A percentile compares a stretch with the other conserved stretches of the same genome.
These are phyloP conservation scores for Rostratula benghalensis DNA, from an alignment of 2,113 vertebrate genomes.

Conservation along the genomic window DNA sequence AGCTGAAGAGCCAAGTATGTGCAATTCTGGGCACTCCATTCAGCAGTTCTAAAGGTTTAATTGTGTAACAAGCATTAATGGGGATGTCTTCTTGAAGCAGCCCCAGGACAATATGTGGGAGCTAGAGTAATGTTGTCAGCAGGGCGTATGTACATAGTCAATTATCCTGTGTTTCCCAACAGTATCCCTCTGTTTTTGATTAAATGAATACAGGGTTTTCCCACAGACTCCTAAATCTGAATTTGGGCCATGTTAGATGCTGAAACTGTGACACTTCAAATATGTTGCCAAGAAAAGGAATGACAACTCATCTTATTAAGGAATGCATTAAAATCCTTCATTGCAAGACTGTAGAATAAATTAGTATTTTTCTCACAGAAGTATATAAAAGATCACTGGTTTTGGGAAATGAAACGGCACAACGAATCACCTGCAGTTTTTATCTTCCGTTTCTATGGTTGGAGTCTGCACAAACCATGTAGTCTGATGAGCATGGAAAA, in stretches of 20 bases:
- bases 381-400: not conserved
- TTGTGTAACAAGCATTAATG: not conserved
- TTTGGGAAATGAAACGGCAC: not conserved
- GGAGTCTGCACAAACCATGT: not conserved
- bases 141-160: not conserved
- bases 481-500: not conserved
- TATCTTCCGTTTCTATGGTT: not conserved
- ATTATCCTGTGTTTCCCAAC: not conserved
- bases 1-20: not conserved
- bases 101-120: not conserved
- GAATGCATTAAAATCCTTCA: not conserved
- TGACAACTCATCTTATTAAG: not conserved
- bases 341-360: not conserved
- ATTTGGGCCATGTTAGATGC: constrained; percentile 6
- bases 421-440: not conserved
- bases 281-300: not conserved
- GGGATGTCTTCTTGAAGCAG: not conserved
- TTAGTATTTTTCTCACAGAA: not conserved
- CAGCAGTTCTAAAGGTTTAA: not conserved
- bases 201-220: constrained; percentile 1
- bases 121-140: not conserved
- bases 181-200: not conserved
- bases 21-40: not conserved
- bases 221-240: not conserved
- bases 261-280: not conserved